Percentiles rank a stretch among this genome's conserved stretches.
These are phyloP conservation scores for Cyprinella venusta DNA, from an alignment of 2,797 vertebrate species.

Conservation along the genomic window DNA sequence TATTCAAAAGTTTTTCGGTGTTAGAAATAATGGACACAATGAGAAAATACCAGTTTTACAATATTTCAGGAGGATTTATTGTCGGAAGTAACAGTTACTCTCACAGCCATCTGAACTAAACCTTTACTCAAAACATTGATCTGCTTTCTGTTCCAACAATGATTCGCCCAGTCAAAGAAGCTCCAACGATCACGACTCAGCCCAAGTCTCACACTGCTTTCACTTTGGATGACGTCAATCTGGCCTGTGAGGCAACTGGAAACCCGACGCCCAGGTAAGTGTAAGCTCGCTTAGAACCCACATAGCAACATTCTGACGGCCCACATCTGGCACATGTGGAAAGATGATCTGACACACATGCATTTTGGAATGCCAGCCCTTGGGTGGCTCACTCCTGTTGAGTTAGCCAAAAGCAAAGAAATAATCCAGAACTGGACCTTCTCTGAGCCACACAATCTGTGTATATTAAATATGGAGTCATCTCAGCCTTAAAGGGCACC, in stretches of 20 bases:
- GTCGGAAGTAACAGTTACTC: not conserved
- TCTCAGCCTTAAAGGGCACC: too few species aligned
- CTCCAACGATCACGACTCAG: conserved; percentile 65
- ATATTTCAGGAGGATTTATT: not conserved
- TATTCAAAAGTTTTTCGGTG: not conserved
- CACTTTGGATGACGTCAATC: conserved; percentile 66
- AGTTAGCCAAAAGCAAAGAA: too few species aligned
- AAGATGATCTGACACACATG: too few species aligned
- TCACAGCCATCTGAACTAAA: not conserved
- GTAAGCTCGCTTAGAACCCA: not conserved
- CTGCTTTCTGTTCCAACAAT: not conserved
- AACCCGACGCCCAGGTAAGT: conserved; percentile 73
- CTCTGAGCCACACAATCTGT: too few species aligned
- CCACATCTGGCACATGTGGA: too few species aligned
- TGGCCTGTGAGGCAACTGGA: conserved; percentile 71
- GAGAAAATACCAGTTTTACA: not conserved
- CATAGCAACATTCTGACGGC: too few species aligned
- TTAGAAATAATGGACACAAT: not conserved
- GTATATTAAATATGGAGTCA: too few species aligned
- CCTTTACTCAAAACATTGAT: not conserved
- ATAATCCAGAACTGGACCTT: too few species aligned
- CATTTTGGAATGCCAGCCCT: too few species aligned
- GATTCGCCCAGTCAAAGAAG: conserved; percentile 66
- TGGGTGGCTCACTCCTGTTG: too few species aligned
- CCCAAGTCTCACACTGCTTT: conserved; percentile 70